Percentiles rank a stretch among this genome's conserved stretches.
phyloP scores from a whole-genome alignment of 2,113 vertebrate genomes.

The Urocolius indicus region DNA sequence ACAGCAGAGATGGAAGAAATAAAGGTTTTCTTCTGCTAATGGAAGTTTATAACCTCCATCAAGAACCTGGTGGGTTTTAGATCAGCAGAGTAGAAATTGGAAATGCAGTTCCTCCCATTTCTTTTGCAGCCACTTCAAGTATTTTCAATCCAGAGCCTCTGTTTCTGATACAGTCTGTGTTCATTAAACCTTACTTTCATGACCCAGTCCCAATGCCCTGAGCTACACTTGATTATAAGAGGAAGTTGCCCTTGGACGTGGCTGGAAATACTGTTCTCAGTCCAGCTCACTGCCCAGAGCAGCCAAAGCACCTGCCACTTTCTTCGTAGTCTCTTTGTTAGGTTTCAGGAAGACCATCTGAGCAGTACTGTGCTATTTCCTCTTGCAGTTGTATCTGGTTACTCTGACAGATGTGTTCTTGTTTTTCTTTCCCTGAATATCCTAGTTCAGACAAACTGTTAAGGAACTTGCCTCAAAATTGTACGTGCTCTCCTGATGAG shows the following conservation, averaged over 20 bases:
- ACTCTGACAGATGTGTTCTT: neutral
- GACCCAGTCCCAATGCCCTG: neutral
- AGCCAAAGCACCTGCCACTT: neutral
- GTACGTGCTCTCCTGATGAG: neutral
- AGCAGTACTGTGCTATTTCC: neutral
- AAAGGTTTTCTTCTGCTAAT: constrained; percentile 45
- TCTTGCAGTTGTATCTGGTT: neutral
- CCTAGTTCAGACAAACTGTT: neutral
- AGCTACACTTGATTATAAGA: neutral
- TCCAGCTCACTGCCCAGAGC: neutral
- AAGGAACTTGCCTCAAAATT: neutral
- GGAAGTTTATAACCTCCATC: neutral
- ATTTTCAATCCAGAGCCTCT: neutral
- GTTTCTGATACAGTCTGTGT: neutral
- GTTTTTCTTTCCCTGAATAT: neutral
- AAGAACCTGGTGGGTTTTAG: neutral
- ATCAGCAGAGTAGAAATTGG: neutral
- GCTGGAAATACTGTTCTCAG: neutral
- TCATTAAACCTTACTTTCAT: neutral
- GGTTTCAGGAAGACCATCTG: neutral
- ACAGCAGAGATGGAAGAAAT: neutral
- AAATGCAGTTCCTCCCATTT: neutral
- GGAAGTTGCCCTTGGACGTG: neutral
- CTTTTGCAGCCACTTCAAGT: neutral
- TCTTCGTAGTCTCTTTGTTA: neutral